A percentile compares a stretch with the other conserved stretches of the same genome.
Conservation (phyloP, 1,140 invertebrate species). For the Caenorhabditis inopinata region DNA sequence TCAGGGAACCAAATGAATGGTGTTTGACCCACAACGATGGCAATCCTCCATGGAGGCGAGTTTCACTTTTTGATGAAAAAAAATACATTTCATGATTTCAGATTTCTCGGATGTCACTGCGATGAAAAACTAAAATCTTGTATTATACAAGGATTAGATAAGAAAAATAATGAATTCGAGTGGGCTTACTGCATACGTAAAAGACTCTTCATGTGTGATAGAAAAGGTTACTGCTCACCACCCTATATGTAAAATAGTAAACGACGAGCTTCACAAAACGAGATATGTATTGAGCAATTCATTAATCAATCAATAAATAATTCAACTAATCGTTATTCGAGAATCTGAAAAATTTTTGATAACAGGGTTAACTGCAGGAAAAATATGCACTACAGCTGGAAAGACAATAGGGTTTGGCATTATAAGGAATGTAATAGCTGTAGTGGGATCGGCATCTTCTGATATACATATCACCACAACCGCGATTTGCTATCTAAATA, state of each 20-base stretch:
- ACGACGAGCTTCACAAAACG: neutral
- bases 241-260: neutral
- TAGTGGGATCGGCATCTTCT: no score
- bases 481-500: no score
- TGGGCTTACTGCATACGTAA: neutral
- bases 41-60: neutral
- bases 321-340: no score
- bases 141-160: slow-evolving; percentile 1
- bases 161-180: neutral
- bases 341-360: no score
- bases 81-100: neutral
- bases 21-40: neutral
- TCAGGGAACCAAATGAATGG: slow-evolving; percentile 21
- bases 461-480: no score
- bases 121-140: neutral
- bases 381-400: no score
- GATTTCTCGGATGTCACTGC: neutral
- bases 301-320: no score
- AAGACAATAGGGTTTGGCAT: no score
- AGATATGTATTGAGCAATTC: no score
- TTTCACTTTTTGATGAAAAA: neutral
- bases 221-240: neutral
- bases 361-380: no score
- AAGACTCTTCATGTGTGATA: neutral
- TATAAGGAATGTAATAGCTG: no score